A percentile compares a stretch with the other conserved stretches of the same genome.
Evolutionary conservation across 2,113 vertebrate genomes (phyloP).

Genomic region (Centrocercus urophasianus): DNA sequence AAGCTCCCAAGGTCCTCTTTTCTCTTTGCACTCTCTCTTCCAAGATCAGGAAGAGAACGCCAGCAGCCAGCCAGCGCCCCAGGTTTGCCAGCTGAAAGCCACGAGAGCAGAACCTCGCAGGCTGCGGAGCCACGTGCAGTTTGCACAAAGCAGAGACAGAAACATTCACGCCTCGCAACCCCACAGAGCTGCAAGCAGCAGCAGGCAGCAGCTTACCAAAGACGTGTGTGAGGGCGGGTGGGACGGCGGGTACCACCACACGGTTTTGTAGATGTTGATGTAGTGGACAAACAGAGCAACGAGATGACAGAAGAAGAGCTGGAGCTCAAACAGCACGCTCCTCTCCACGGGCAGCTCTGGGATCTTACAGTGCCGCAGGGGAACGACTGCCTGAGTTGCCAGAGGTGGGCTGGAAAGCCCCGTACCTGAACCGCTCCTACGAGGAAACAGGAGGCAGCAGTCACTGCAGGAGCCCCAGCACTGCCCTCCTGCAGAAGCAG

Average conservation of each 20-base stretch:
- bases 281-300: constrained; percentile 97
- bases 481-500: accelerated
- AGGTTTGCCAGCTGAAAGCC: accelerated
- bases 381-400: constrained; percentile 92
- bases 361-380: constrained; percentile 95
- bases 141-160: accelerated
- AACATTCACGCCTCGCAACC: accelerated
- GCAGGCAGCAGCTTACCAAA: constrained; percentile 78
- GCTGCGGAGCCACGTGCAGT: accelerated
- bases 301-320: constrained; percentile 97
- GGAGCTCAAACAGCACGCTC: constrained; percentile 93
- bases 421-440: constrained; percentile 91
- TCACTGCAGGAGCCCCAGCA: background rate
- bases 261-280: constrained; percentile 99
- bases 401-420: constrained; percentile 95
- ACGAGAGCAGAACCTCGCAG: background rate
- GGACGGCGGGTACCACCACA: constrained; percentile 98
- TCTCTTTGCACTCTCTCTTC: background rate
- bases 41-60: background rate
- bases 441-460: background rate
- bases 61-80: background rate
- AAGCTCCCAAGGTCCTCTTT: background rate
- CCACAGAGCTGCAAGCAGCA: accelerated
- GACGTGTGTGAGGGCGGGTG: constrained; percentile 96
- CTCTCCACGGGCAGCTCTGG: constrained; percentile 92